Base-by-base conservation (phyloP, 2,888 invertebrate genomes). In the Bembecia ichneumoniformis region DNA sequence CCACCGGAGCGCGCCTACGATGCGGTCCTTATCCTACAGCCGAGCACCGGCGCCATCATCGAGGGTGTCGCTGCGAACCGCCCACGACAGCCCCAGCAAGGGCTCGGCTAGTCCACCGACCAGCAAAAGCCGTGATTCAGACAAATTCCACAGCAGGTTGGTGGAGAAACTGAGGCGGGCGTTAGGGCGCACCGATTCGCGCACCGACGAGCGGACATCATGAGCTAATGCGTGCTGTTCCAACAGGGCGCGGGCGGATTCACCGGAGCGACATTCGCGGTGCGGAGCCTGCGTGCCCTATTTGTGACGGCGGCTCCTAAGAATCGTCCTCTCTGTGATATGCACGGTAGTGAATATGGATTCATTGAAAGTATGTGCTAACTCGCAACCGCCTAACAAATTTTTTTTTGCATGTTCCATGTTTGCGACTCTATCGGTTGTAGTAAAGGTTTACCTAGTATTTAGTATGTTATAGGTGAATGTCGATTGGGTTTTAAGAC, bases 111-210 rank as follows among this genome's bases (percentile, higher is more conserved):
- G 93, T 58, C 91, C 92, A 48, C 89, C 91, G 80, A 87, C 65
- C 59, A 88, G 45, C 89, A 15, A 15, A 44, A 86, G 89, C 51
- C 80, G 84, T 55, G 89, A 81, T 58, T 90, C 91, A 62, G 93
- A 93, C 77, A 94, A 94, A 84, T 94, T 94, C 77, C 94, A 94
- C 88, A 92, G 89, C 80, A 90, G 93, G 70, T 89, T 94, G 74
- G 91, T 94, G 76, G 93, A 94, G 82, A 93, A 93, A 80, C 77
- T 94, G 77, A 92, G 92, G 84, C 88, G 91, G 55, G 92, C 93
- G 58, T 82, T 94, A 66, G 89, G 90, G 60, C 89, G 90, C 60
- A 79, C 86, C 59, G 88, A 88, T 47, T 80, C 87, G 51, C 87
- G 78, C 28, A 68, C 72, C 51, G 82, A 81, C 69, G 77, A 87